Percentiles rank a stretch among this genome's conserved stretches.
Evolutionary conservation across 2,797 vertebrate genomes (phyloP).

Genomic region (Chaetodon trifasciatus): DNA sequence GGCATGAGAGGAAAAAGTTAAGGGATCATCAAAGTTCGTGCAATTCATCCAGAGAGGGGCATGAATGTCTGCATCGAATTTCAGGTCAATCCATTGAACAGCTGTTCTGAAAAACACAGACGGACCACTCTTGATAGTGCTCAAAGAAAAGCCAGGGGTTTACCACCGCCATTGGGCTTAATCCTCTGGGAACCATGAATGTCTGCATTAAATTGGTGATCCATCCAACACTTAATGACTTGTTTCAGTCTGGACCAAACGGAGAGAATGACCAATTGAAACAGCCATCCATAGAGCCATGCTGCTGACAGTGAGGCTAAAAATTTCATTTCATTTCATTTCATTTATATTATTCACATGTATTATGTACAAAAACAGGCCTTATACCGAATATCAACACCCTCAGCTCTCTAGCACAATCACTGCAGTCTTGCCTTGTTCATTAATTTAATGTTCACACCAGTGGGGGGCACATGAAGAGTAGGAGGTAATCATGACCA

Average conservation of each 20-base stretch:
- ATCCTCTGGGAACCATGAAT: not conserved
- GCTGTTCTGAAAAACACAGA: not conserved
- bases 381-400: slow-evolving; percentile 7
- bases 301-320: not conserved
- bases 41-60: not conserved
- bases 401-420: slow-evolving; percentile 33
- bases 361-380: not conserved
- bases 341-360: not conserved
- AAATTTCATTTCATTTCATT: not conserved
- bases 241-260: not conserved
- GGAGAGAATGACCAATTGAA: accelerated
- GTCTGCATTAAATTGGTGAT: not conserved
- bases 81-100: not conserved
- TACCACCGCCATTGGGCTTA: not conserved
- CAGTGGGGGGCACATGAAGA: slow-evolving; percentile 9
- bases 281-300: not conserved
- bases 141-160: not conserved
- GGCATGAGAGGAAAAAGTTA: not conserved
- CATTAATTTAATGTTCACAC: slow-evolving; percentile 41
- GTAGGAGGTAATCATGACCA: slow-evolving; percentile 38
- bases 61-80: not conserved
- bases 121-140: not conserved
- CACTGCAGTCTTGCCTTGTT: slow-evolving; percentile 43
- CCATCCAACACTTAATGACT: not conserved
- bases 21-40: not conserved